These are phyloP conservation scores for Trachythela sp. DNA, from an alignment of 64 coral and sea anemone genomes.

Conservation along the genomic window DNA sequence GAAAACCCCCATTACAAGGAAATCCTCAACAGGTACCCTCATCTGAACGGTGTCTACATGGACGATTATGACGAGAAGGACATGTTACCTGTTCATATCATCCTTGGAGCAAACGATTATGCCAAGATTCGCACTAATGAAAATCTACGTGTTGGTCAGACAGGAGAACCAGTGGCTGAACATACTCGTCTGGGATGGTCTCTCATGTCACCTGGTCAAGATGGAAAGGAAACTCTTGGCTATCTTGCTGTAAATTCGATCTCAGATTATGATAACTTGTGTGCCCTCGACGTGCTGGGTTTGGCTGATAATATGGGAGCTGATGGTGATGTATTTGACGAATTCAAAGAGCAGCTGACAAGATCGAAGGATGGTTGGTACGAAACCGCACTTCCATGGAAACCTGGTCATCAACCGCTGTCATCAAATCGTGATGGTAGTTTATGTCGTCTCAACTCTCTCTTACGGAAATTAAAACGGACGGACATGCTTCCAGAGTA, in stretches of 20 bases:
- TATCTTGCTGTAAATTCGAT: not conserved
- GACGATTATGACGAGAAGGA: conserved; percentile 1
- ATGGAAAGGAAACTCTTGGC: not conserved
- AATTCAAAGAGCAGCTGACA: not conserved
- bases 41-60: not conserved
- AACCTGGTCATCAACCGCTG: not conserved
- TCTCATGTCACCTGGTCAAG: not conserved
- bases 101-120: not conserved
- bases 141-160: not conserved
- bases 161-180: not conserved
- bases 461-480: too few species aligned
- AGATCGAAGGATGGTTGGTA: not conserved
- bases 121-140: not conserved
- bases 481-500: not conserved
- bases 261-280: not conserved
- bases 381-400: not conserved
- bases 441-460: not conserved
- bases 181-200: conserved; percentile 2
- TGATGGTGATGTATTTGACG: not conserved
- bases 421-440: not conserved
- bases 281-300: not conserved
- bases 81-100: not conserved
- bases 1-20: conserved; percentile 3
- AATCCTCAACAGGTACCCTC: not conserved
- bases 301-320: not conserved